Base-by-base conservation (phyloP, 2,888 invertebrate genomes). In the Eugnorisma glareosa region DNA sequence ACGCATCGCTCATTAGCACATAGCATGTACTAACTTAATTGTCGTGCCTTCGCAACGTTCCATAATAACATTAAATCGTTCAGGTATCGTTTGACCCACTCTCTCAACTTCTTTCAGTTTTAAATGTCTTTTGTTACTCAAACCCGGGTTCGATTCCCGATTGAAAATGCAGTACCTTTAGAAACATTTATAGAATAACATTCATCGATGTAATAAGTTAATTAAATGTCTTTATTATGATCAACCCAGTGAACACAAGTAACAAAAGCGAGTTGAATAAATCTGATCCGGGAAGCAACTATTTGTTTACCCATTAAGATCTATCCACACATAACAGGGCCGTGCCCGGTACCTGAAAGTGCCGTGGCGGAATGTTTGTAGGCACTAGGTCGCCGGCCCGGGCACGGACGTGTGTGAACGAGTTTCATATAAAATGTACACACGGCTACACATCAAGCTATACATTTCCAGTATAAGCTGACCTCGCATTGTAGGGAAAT, bases 1-100 rank as follows among this genome's bases (percentile, higher is more conserved):
- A 35, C 57, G 59, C 81, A 59, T 21, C 1, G 35, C 45, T 73
- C 68, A 81, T 73, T 51, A 84, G 28, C 73, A 35, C 63, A 57
- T 61, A 28, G 10, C 57, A 28, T 28, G 45, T 70, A 59, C 81
- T 81, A 84, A 82, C 80, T 67, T n/a, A 28, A 73, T 70, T 84
- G 59, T 67, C 81, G 43, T 67, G n/a, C 45, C 13, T 57, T 54
- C 8, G 57, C 37, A n/a, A 51, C 18, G 10, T 68, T 71, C 59
- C 72, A 1, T 64, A 71, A 51, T 35, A 70, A 28, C 63, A 69
- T 40, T 15, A 35, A 77, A 69, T 77, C 24, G 31, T 57, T 77
- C 18, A 48, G 11, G 13, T 48, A 48, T n/a, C 79, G 28, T 59
- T 45, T 64, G 45, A 48, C 45, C 31, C 54, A 61, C 31, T 54